Base-by-base conservation (phyloP, 2,888 invertebrate species). In the Papilio protenor region DNA sequence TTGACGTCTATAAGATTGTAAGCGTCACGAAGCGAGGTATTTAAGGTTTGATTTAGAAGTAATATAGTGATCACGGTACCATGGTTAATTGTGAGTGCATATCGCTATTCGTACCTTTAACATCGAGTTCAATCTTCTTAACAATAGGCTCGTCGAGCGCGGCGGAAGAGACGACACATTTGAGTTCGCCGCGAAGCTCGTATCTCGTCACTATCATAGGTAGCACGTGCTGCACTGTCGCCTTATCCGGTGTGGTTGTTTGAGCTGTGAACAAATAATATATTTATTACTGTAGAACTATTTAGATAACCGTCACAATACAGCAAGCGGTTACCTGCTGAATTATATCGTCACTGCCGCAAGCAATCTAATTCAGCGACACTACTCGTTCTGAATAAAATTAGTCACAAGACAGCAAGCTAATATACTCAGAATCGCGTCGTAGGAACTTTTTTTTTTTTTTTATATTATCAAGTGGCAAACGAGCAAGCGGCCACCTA, bases 171-270 rank as follows among this genome's bases (percentile, higher is more conserved):
- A 97, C 97, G 82, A 95, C 95, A 86, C 97, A 98, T 83, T 96
- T 96, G 84, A 97, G 96, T 83, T 95, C 95, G 0, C 97, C 96
- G 2, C 96, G 96, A 78, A 98, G 91, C 91, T 98, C 97, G 55
- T 96, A 96, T 33, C 97, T 95, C 0, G 96, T 96, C 81, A 98
- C 95, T 10, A 95, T 96, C 81, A 97, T 90, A 52, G 96, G 88
- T 1, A 95, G 84, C 1, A 89, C 84, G 49, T 92, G 89, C 8
- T 89, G 88, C 40, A 95, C 91, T 0, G 93, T 91, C 0, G 87
- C 82, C 79, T 92, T 90, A 80, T 94, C 93, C 3, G 91, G 90
- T 0, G 92, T 92, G 45, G 87, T 86, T 0, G 91, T 91, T 85
- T 90, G 90, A 47, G 92, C 94, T 92, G 92, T 16, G 21, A 14